Evolutionary conservation across 2,797 vertebrate genomes (phyloP), one percentile per base, ranked within the genome.

Genomic region (Paguma larvata): DNA sequence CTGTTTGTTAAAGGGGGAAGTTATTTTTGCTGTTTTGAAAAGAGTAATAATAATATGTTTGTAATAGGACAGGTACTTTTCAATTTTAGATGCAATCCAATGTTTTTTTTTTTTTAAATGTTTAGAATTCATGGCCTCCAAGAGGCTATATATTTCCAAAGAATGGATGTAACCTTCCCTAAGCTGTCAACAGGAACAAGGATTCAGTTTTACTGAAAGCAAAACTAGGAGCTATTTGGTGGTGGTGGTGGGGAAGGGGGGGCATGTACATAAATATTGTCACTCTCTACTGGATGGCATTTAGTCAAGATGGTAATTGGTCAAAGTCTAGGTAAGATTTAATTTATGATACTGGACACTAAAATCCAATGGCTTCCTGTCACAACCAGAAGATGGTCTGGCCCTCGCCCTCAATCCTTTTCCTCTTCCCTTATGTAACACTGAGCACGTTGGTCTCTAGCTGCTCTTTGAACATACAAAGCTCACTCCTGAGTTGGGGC

Each of bases 241-340:
- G 27, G 27, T 38, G 32, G 44, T 32, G 38, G 75, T 32, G 16
- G 9, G 30, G 11, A 0, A 18, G 5, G 0, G 15, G 56, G 0
- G 21, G 2, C 2, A 38, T 10, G 0, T 3, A 51, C 53, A 83
- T 48, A 75, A 94, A 75, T 34, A 34, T 14, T n/a, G 16, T 13
- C 41, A 14, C 77, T 83, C 18, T 87, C 23, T 77, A 21, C 34
- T 59, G 14, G 14, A 65, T n/a, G 34, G 34, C 4, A 46, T 88
- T 87, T 27, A 82, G n/a, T n/a, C 27, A 73, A 72, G 44, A 73
- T 15, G 23, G 38, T 41, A 56, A 46, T 15, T 27, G 44, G 38
- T 41, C 23, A 21, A 75, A 79, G 38, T 80, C 72, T 30, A 77
- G 16, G n/a, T 23, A 27, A 80, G 70, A 56, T 48, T 67, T 59